These are phyloP conservation scores for Bombus balteatus DNA, from an alignment of 1,140 invertebrate genomes.

Conservation along the genomic window DNA sequence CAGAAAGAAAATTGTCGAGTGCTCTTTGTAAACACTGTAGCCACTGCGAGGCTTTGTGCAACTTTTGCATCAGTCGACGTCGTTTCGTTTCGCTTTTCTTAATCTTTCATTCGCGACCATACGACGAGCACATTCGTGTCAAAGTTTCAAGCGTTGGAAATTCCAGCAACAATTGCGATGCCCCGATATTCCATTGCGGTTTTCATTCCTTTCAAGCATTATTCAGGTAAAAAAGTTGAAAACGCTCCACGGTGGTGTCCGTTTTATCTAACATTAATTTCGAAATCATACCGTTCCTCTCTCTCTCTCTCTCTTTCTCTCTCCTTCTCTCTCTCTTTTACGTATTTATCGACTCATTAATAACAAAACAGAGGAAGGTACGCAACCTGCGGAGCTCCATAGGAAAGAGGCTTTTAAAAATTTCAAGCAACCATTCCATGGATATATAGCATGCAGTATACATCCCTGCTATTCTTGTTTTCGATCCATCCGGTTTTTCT, in stretches of 20 bases:
- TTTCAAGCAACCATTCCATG: slow-evolving; percentile 9
- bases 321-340: neutral
- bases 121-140: neutral
- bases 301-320: no score
- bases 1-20: slow-evolving; percentile 29
- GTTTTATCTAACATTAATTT: neutral
- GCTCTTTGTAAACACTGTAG: slow-evolving; percentile 3
- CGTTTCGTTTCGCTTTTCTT: slow-evolving; percentile 14
- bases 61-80: neutral
- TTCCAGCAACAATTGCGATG: neutral
- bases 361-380: neutral
- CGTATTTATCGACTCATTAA: slow-evolving; percentile 20
- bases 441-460: neutral
- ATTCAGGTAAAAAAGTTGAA: neutral
- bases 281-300: neutral
- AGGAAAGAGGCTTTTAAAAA: neutral
- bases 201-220: neutral
- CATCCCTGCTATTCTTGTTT: neutral
- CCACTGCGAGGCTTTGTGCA: neutral
- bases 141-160: neutral
- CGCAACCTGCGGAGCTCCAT: no score
- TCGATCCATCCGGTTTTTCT: neutral
- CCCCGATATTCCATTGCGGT: neutral
- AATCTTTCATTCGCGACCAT: slow-evolving; percentile 9
- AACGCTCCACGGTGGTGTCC: neutral